Evolutionary conservation across 2,888 invertebrate species (phyloP), one percentile per base, ranked within the genome.

Genomic region (Zygogramma bicolorata): DNA sequence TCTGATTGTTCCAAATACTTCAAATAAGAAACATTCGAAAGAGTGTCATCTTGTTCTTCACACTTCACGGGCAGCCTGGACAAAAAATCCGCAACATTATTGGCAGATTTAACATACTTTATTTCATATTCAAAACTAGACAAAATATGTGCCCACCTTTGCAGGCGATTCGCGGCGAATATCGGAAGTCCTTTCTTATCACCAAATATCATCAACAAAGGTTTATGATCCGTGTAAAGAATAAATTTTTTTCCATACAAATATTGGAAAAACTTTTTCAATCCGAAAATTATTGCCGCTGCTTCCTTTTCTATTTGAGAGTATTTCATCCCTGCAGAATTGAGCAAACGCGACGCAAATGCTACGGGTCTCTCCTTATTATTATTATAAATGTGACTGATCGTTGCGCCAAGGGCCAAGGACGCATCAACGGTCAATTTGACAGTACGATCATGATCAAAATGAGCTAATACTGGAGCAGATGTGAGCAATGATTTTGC

Each of bases 401-500:
- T 42, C 18, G 42, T n/a, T 42, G 42, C 42, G 1, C 42, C 42
- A 6, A 42, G 15, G 1, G 42, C 0, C n/a, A 42, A 42, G 13
- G 49, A 49, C 13, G 25, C 22, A 25, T 20, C 22, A 20, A 49
- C 22, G 4, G 20, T 20, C 20, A 49, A 22, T 49, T 25, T 49
- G 25, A 53, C n/a, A 22, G 49, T 25, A 4, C 5, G 3, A 2
- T 53, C 25, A n/a, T 10, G 25, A 10, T 53, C 42, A 18, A 42
- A 42, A 42, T 42, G 42, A 5, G 42, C 20, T 7, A 42, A 42
- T 3, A 63, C 63, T 3, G 15, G 5, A 7, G 40, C n/a, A 1
- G 69, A 57, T 15, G 57, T 29, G n/a, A n/a, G n/a, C n/a, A 42
- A 40, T 13, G 40, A 10, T 58, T 70, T 70, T 40, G 31, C 7